phyloP scores from a whole-genome alignment of 2,888 invertebrate genomes.

The Ophion slaviceki region DNA sequence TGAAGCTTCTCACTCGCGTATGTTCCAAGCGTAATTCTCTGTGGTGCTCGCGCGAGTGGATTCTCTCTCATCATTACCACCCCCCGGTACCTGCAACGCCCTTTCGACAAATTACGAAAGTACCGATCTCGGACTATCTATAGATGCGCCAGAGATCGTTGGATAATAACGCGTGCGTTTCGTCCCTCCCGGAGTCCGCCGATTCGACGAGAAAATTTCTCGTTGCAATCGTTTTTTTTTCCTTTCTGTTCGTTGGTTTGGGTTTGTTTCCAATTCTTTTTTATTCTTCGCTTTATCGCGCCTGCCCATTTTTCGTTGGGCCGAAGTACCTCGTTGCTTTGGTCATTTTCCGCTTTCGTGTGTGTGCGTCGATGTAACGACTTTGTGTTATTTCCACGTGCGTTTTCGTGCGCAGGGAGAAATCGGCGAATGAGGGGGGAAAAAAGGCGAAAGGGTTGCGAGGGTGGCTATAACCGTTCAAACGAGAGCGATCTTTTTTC shows the following conservation, averaged over 20 bases:
- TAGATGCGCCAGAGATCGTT: neutral
- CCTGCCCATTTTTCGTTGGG: conserved; percentile 2
- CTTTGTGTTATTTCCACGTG: conserved; percentile 37
- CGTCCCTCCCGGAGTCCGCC: conserved; percentile 14
- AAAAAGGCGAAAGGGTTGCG: conserved; percentile 10
- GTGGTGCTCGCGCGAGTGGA: conserved; percentile 50
- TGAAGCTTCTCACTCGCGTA: conserved; percentile 68
- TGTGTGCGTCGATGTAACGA: conserved; percentile 25
- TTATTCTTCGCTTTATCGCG: conserved; percentile 35
- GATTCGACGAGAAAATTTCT: conserved; percentile 40
- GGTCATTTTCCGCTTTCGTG: conserved; percentile 30
- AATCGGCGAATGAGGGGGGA: conserved; percentile 28
- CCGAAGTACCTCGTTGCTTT: neutral
- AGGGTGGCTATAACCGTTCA: conserved; percentile 20
- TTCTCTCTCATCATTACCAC: conserved; percentile 18
- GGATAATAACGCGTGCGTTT: neutral
- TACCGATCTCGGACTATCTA: conserved; percentile 43
- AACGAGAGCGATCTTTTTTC: conserved; percentile 41
- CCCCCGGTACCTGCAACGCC: neutral
- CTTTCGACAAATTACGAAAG: conserved; percentile 56
- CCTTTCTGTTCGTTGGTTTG: conserved; percentile 29
- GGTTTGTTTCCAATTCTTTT: conserved; percentile 20
- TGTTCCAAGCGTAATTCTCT: conserved; percentile 65
- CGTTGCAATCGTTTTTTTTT: conserved; percentile 13
- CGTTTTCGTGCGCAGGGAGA: conserved; percentile 25